Conservation (phyloP, 1,140 invertebrate species). For the Trissolcus basalis region DNA sequence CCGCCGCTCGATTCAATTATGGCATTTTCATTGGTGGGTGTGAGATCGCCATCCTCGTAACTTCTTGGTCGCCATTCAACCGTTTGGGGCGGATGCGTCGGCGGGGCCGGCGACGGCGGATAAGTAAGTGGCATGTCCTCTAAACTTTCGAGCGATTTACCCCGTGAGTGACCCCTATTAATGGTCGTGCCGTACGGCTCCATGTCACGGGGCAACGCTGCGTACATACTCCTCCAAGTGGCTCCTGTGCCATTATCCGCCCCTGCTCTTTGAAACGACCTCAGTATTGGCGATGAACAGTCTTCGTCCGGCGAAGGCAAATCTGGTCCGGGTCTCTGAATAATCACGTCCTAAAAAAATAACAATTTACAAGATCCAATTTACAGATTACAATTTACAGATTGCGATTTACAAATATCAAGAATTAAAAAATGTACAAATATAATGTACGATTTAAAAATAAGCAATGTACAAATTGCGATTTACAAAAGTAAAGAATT, state of each 20-base stretch:
- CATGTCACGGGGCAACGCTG: conserved; percentile 65
- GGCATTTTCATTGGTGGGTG: conserved; percentile 87
- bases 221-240: conserved; percentile 73
- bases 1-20: conserved; percentile 83
- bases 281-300: conserved; percentile 72
- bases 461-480: too few species aligned
- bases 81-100: conserved; percentile 60
- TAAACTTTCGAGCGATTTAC: conserved; percentile 89
- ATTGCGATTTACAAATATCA: too few species aligned
- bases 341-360: conserved; percentile 72
- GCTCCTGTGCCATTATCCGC: conserved; percentile 57
- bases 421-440: too few species aligned
- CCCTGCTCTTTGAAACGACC: conserved; percentile 70
- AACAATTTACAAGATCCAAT: too few species aligned
- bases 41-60: conserved; percentile 92
- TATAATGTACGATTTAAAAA: too few species aligned
- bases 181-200: conserved; percentile 63
- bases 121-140: conserved; percentile 77
- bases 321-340: conserved; percentile 71
- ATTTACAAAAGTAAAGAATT: too few species aligned
- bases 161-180: conserved; percentile 73
- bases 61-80: conserved; percentile 84
- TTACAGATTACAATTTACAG: too few species aligned
- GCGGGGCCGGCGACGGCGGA: conserved; percentile 72
- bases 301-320: conserved; percentile 74